Base-by-base conservation (phyloP, 2,113 vertebrate species). In the Hypanus sabinus region DNA sequence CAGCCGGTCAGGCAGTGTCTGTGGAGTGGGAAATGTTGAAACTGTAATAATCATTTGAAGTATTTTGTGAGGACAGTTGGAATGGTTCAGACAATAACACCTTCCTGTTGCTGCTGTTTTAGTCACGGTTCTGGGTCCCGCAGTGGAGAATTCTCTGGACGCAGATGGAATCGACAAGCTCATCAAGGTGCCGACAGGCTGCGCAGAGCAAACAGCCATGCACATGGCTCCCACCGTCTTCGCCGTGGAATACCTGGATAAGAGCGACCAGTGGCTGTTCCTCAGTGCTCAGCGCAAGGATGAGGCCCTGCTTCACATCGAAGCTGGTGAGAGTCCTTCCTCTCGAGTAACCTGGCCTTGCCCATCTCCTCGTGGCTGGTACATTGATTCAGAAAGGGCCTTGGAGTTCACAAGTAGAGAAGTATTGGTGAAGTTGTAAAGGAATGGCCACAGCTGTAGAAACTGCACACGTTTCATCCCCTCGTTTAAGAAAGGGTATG, bases 121-220 rank as follows among this genome's bases (percentile, higher is more conserved):
- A 97, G 94, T 80, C 33, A 92, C 77, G 30, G 22, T 77, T 18
- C 94, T 96, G 0, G 0, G 94, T 93, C 95, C 96, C 1, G 94
- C 95, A 10, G 95, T 95, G 4, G 95, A 75, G 70, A 97, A 95
- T 0, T 96, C 97, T 71, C 96, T 98, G 92, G 96, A 96, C 1
- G 95, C 97, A 0, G 94, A 95, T 6, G 97, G 95, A 0, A 94
- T 98, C 70, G 38, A 94, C 3, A 6, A 33, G 0, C 95, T 98
- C 85, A 96, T 98, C 27, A 55, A 2, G 0, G 94, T 97, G 7
- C 98, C 98, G 0, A 0, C 0, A 0, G 98, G 98, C n/a, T 98
- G 98, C 16, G 97, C 95, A 4, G 97, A 98, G 38, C 98, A 98
- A 95, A 98, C 98, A 30, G 97, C 97, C 96, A 0, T 94, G 7